These are phyloP conservation scores for Mactra quadrangularis DNA, from an alignment of 1,140 invertebrate genomes.

Conservation along the genomic window DNA sequence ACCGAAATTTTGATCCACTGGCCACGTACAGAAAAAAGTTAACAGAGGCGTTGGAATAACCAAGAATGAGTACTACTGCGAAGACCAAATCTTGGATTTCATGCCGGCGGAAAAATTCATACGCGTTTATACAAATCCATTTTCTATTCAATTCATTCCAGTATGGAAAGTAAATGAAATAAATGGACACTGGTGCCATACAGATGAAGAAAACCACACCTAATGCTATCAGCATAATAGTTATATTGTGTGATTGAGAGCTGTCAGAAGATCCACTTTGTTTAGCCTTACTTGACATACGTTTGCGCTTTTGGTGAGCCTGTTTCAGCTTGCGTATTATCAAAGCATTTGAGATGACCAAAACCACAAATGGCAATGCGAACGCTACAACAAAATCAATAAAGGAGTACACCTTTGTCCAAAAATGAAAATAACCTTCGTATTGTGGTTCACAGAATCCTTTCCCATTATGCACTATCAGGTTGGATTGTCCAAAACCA, in stretches of 20 bases:
- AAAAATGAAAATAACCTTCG: not conserved
- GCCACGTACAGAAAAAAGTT: constrained; percentile 45
- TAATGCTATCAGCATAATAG: constrained; percentile 5
- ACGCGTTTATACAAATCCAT: not conserved
- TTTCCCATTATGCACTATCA: not conserved
- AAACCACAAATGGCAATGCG: constrained; percentile 7
- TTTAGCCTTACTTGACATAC: not conserved
- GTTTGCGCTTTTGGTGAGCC: not conserved
- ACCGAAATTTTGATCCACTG: constrained; percentile 39
- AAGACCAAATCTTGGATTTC: not conserved
- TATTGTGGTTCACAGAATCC: constrained; percentile 11
- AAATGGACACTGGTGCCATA: constrained; percentile 26
- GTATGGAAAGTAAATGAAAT: constrained; percentile 26
- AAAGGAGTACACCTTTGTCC: constrained; percentile 4
- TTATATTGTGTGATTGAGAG: not conserved
- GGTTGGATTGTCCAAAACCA: constrained; percentile 11
- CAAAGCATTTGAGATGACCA: constrained; percentile 8
- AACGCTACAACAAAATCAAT: constrained; percentile 39
- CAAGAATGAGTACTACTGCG: constrained; percentile 17
- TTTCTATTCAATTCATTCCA: not conserved
- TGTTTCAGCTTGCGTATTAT: constrained; percentile 23
- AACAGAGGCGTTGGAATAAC: constrained; percentile 16
- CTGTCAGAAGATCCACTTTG: too few species aligned
- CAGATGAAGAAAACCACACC: constrained; percentile 34
- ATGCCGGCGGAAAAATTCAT: not conserved